Evolutionary conservation across 2,888 invertebrate genomes (phyloP), one percentile per base, ranked within the genome.

Genomic region (Cephus rjabovi): DNA sequence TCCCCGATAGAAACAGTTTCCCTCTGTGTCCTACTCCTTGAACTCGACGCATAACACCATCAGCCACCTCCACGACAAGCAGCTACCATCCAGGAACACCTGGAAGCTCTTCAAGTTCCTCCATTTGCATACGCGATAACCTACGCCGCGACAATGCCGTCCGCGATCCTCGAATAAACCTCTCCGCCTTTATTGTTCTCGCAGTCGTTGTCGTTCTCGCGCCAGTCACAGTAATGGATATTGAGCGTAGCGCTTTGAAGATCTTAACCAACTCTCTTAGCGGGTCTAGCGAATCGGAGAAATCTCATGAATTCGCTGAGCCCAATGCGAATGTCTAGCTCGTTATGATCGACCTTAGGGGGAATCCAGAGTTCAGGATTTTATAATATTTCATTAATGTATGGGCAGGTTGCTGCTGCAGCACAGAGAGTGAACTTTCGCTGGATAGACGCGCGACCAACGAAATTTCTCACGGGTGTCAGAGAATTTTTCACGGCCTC

Each of bases 401-500:
- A 23, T 2, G 4, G 40, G 6, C 23, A 9, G 56, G 56, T 56
- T 2, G 23, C 23, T 56, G 23, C 23, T 56, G 23, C 56, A 56
- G 23, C 56, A 9, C 23, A 9, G 56, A 56, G 56, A 23, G 9
- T 0, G 23, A 56, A 23, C 23, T 56, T 56, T 56, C 23, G 2
- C 23, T 56, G 56, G 23, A 23, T 23, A 9, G 9, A 89, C 88
- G 90, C 89, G 87, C 89, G 87, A 89, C 88, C 89, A 88, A 90
- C 88, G 89, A 88, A 88, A 90, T 90, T 88, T 87, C 87, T 89
- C 88, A 87, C 88, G 83, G 87, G 71, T 71, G 33, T 85, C 82
- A 86, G 87, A 84, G 85, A 89, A 90, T 91, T 91, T 91, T 91
- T 91, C 89, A 91, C 90, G 89, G 89, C 84, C 87, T 88, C 88